Conservation (phyloP, 2,888 invertebrate species). For the Isoperla grammatica region DNA sequence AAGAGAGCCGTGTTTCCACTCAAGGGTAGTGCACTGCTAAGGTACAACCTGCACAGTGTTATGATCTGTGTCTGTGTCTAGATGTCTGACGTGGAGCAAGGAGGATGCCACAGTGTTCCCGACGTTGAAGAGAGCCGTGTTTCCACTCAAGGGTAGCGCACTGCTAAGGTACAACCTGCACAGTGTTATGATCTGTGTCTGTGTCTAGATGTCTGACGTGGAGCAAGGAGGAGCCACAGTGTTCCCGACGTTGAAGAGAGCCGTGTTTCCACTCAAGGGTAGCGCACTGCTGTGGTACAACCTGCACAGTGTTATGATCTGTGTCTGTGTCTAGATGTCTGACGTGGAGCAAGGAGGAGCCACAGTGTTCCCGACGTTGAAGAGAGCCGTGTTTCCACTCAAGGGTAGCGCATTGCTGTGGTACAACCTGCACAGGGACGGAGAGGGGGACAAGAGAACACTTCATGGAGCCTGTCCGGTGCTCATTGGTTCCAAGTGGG, state of each 20-base stretch:
- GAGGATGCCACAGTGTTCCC: conserved; percentile 98
- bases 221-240: no score
- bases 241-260: no score
- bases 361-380: conserved; percentile 90
- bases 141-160: conserved; percentile 87
- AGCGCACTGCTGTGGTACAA: no score
- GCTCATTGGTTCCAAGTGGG: conserved; percentile 94
- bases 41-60: conserved; percentile 92
- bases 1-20: conserved; percentile 82
- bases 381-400: conserved; percentile 77
- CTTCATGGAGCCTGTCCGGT: conserved; percentile 97
- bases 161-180: conserved; percentile 95
- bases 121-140: conserved; percentile 74
- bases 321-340: no score
- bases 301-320: no score
- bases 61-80: no score
- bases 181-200: no score
- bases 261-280: no score
- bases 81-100: conserved; percentile 97
- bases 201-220: no score
- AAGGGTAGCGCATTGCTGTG: conserved; percentile 94
- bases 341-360: conserved; percentile 97
- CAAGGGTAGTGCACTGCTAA: conserved; percentile 91
- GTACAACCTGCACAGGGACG: conserved; percentile 87
- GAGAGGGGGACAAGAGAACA: conserved; percentile 87